phyloP scores from a whole-genome alignment of 1,140 invertebrate genomes.

The Cyrtorhinus lividipennis region DNA sequence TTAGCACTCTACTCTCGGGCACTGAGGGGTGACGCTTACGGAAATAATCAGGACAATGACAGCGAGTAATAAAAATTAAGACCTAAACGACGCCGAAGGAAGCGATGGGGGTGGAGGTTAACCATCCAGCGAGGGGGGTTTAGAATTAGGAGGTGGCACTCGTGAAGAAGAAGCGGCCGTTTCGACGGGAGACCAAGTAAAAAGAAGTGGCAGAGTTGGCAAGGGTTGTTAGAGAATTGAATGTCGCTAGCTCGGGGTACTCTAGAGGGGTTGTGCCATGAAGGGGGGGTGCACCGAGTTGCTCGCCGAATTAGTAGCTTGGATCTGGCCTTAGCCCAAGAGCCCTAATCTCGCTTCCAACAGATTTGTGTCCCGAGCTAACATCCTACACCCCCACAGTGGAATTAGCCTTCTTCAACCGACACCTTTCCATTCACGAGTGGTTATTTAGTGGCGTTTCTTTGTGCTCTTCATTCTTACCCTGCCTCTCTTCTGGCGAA shows the following conservation, averaged over 20 bases:
- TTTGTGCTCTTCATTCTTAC: background rate
- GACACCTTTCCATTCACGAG: background rate
- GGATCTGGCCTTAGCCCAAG: constrained; percentile 1
- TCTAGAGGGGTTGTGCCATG: background rate
- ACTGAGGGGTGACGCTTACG: no score
- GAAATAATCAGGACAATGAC: no score
- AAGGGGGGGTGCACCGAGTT: background rate
- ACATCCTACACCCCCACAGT: background rate
- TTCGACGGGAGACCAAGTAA: background rate
- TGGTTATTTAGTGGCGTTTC: background rate
- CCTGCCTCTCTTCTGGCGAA: background rate
- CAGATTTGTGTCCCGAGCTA: constrained; percentile 6
- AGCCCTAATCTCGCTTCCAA: constrained; percentile 1
- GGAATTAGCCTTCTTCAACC: constrained; percentile 2
- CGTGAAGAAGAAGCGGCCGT: background rate
- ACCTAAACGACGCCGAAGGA: no score
- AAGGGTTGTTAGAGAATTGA: constrained; percentile 6
- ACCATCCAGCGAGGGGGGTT: background rate
- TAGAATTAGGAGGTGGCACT: background rate
- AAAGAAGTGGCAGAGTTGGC: constrained; percentile 6
- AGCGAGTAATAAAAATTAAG: no score
- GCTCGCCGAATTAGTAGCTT: constrained; percentile 2
- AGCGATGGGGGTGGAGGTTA: background rate
- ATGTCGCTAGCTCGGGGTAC: background rate
- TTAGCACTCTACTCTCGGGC: no score